Evolutionary conservation across 2,113 vertebrate species (phyloP).

Genomic region (Boulengeromyrus knoepffleri): DNA sequence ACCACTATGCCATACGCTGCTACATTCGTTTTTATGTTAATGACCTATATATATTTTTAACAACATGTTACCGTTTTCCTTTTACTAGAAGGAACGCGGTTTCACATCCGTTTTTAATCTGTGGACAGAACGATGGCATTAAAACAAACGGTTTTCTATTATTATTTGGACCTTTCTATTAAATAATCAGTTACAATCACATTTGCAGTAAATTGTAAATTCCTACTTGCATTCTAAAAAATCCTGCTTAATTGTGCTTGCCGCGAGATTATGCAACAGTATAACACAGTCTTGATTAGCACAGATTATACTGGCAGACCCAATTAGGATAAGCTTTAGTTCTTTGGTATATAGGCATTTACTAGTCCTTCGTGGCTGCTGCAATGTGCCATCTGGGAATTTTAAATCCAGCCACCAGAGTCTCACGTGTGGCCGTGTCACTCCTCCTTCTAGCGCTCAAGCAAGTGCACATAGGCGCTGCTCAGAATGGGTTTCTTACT

Average conservation of each 20-base stretch:
- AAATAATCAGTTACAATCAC: not conserved
- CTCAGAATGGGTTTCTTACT: not conserved
- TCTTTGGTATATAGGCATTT: no score
- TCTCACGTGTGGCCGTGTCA: constrained; percentile 9
- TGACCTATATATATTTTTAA: not conserved
- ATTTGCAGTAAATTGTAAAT: not conserved
- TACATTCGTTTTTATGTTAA: not conserved
- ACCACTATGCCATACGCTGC: not conserved
- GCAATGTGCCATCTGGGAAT: not conserved
- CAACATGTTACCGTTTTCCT: not conserved
- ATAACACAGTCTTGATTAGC: constrained; percentile 12
- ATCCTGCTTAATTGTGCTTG: not conserved
- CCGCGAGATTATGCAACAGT: not conserved
- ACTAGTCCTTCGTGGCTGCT: not conserved
- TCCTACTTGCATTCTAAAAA: not conserved
- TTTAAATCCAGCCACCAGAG: not conserved
- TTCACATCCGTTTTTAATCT: not conserved
- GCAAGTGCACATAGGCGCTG: not conserved
- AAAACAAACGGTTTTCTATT: not conserved
- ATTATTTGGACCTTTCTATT: not conserved
- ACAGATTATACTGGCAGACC: constrained; percentile 1
- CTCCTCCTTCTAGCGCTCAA: not conserved
- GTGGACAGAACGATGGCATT: not conserved
- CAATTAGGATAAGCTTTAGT: constrained; percentile 1
- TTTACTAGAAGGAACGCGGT: not conserved